These are phyloP conservation scores for Hippoglossus stenolepis DNA, from an alignment of 2,113 vertebrate genomes.

Conservation along the genomic window DNA sequence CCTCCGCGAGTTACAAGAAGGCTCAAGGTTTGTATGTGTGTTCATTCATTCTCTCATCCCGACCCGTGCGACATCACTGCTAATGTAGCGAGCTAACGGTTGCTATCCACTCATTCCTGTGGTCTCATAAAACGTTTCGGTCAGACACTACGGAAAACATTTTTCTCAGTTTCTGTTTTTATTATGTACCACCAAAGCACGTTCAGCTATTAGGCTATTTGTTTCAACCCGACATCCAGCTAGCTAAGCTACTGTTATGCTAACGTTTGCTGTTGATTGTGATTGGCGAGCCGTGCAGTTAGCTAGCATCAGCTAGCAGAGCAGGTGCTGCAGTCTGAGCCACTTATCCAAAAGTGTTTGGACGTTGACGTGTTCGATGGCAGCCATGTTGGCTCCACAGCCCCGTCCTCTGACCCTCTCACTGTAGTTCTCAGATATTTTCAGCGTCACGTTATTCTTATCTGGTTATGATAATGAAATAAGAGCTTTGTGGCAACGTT, in stretches of 20 bases:
- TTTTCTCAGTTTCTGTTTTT: not conserved
- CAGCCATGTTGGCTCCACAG: slow-evolving; percentile 57
- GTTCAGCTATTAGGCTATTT: not conserved
- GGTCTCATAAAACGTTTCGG: not conserved
- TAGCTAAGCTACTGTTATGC: slow-evolving; percentile 26
- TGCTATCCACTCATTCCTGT: slow-evolving; percentile 15
- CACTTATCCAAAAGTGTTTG: slow-evolving; percentile 32
- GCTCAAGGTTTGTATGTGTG: slow-evolving; percentile 65
- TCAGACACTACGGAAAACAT: not conserved
- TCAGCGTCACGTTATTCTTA: accelerated
- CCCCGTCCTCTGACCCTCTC: slow-evolving; percentile 4
- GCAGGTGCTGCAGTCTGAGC: slow-evolving; percentile 59
- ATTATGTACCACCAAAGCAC: accelerated
- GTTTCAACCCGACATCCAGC: not conserved
- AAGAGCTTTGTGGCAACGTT: not conserved
- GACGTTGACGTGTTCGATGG: slow-evolving; percentile 33
- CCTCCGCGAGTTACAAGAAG: slow-evolving; percentile 4
- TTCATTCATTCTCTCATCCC: slow-evolving; percentile 60
- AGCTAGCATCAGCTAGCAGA: slow-evolving; percentile 38
- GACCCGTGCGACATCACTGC: slow-evolving; percentile 51
- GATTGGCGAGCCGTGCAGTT: slow-evolving; percentile 28
- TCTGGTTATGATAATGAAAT: not conserved
- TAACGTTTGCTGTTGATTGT: slow-evolving; percentile 22
- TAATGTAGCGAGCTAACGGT: slow-evolving; percentile 52
- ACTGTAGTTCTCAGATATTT: not conserved